Evolutionary conservation across 2,888 invertebrate species (phyloP).

Genomic region (Chloromyia formosa): DNA sequence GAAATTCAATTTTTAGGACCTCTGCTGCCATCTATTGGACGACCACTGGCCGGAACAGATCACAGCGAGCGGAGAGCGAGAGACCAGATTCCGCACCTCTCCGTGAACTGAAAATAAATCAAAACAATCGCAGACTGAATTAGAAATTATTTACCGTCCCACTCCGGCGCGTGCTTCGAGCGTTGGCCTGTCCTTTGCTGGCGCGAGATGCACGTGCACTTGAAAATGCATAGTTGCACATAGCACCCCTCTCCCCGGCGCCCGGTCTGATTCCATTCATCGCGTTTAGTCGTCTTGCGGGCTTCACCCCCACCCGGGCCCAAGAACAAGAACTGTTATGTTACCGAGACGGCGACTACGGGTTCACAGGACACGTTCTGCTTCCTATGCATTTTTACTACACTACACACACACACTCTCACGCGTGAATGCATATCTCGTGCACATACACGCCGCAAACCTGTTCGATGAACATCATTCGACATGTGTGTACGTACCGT

Average conservation of each 20-base stretch:
- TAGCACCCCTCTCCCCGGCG: too few species aligned
- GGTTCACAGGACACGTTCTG: background rate
- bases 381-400: constrained; percentile 7
- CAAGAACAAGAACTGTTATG: too few species aligned
- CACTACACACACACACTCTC: constrained; percentile 1
- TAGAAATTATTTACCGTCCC: too few species aligned
- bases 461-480: constrained; percentile 9
- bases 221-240: too few species aligned
- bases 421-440: constrained; percentile 14
- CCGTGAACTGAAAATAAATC: background rate
- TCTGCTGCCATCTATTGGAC: constrained; percentile 45
- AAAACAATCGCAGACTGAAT: too few species aligned
- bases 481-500: constrained; percentile 5
- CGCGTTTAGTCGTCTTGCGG: too few species aligned
- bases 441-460: constrained; percentile 26
- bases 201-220: too few species aligned
- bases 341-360: too few species aligned
- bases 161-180: too few species aligned
- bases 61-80: constrained; percentile 13
- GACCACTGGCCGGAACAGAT: background rate
- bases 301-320: too few species aligned
- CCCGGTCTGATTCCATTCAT: too few species aligned
- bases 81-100: background rate
- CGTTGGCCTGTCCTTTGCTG: too few species aligned
- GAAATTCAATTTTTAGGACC: constrained; percentile 1